Base-by-base conservation (phyloP, 23 tunicate species). In the Ciona savignyi region DNA sequence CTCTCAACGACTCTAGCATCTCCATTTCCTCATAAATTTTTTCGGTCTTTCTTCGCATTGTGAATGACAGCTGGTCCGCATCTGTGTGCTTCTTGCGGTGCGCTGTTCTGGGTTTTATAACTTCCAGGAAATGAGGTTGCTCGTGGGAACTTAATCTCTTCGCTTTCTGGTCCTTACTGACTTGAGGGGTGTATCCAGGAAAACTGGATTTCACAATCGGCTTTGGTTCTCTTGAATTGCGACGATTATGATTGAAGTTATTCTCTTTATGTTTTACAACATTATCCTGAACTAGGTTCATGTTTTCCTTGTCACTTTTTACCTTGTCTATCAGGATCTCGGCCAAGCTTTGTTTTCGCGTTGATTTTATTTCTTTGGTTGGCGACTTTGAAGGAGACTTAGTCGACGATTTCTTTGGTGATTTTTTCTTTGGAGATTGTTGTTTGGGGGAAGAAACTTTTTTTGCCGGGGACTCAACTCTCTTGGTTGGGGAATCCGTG, bases 21-120 rank as follows among this genome's bases (percentile, higher is more conserved):
- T 91, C 97, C 60, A 91, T 77, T 60, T 91, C 97, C 80, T 91
- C 97, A 29, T 80, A 91, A 21, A 84, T 69, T 65, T 91, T 91
- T 62, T 91, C 97, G 0, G 90, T 80, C 65, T 80, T 84, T 70
- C 97, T 78, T 76, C 97, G 65, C 91, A 91, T 85, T 1, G 97
- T 91, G 61, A 84, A 91, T 30, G 87, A 64, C 70, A 82, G 4
- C 30, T 82, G 74, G 23, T 68, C 77, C n/a, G 63, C 75, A 1
- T 75, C 73, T 22, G 77, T 9, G 6, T 35, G 64, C 30, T 19
- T 66, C 27, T 30, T 77, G 22, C 84, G 76, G 19, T 35, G 29
- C 0, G 82, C 82, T 29, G 79, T 66, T 31, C 96, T 51, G 0
- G 96, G 96, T 61, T 88, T 88, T 21, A 88, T 88, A 9, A 85